A percentile compares a stretch with the other conserved stretches of the same genome.
Evolutionary conservation across 92 coral and sea anemone genomes (phyloP).

Genomic region (Umimayanthus chanpuru): DNA sequence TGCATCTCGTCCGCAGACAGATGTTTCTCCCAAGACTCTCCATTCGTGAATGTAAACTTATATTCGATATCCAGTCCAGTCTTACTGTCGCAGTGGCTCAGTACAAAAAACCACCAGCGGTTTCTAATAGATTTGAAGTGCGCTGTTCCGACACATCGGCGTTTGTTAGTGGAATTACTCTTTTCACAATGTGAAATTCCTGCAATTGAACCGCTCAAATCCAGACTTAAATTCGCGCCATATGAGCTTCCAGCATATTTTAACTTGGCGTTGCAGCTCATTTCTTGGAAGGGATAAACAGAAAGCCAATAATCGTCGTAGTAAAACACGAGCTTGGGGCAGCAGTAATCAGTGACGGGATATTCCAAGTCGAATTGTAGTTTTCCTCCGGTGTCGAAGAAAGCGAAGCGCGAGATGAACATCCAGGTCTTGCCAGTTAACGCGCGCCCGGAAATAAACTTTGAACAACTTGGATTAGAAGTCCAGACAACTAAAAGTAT

Average conservation of each 20-base stretch:
- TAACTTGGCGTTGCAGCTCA: constrained; percentile 64
- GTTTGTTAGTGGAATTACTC: constrained; percentile 41
- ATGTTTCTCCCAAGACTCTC: constrained; percentile 70
- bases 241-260: constrained; percentile 31
- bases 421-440: constrained; percentile 50
- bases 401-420: constrained; percentile 61
- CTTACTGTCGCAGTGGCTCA: constrained; percentile 67
- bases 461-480: constrained; percentile 31
- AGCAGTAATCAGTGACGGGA: constrained; percentile 57
- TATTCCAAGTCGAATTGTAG: constrained; percentile 63
- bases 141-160: constrained; percentile 66
- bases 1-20: constrained; percentile 61
- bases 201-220: constrained; percentile 25
- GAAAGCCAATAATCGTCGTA: constrained; percentile 57
- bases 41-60: constrained; percentile 63
- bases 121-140: constrained; percentile 42
- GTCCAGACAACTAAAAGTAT: neutral
- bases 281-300: constrained; percentile 55
- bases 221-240: constrained; percentile 42
- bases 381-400: constrained; percentile 56
- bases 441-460: constrained; percentile 61
- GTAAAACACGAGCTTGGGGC: constrained; percentile 71
- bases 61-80: constrained; percentile 59
- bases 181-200: constrained; percentile 34
- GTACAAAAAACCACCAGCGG: constrained; percentile 75